Evolutionary conservation across 2,113 vertebrate species (phyloP), one percentile per base, ranked within the genome.

Genomic region (Furnarius figulus): DNA sequence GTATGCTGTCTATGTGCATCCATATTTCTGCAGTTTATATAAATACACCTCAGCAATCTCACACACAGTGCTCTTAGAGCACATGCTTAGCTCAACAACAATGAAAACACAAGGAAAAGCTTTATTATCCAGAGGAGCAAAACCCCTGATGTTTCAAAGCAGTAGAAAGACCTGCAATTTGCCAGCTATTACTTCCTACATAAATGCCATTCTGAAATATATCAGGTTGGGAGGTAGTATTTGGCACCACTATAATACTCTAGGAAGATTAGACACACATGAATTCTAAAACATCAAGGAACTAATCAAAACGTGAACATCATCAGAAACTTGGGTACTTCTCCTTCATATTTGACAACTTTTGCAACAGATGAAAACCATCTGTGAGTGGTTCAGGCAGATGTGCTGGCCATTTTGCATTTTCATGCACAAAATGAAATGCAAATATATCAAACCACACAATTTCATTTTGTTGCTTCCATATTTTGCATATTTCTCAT

Each of bases 341-440:
- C 39, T 58, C 10, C 13, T 58, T 62, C 11, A 4, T 39, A 44
- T 89, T 42, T 66, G 39, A 90, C 46, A 59, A 70, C 59, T 58
- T 71, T 40, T 71, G 25, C 30, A 84, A 71, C 42, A 71, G 46
- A 90, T 88, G 72, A 65, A 73, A 85, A 73, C 9, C 9, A 52
- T 10, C 24, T 46, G 3, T 19, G 74, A 78, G 73, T 0, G 0
- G 8, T 28, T 68, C 67, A 2, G 5, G 65, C 46, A 90, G 63
- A 72, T 55, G 14, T 49, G 47, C 42, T 39, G 84, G 28, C 33
- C 49, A 76, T 88, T 90, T 90, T 85, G 15, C 44, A 62, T 84
- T 91, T 92, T 56, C 44, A 53, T n/a, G 33, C 19, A 92, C 50
- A 78, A 85, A 94, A 28, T 59, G 52, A 59, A 96, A 79, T 63